These are phyloP conservation scores for Zosterops hypoxanthus DNA, from an alignment of 2,113 vertebrate genomes.

Conservation along the genomic window DNA sequence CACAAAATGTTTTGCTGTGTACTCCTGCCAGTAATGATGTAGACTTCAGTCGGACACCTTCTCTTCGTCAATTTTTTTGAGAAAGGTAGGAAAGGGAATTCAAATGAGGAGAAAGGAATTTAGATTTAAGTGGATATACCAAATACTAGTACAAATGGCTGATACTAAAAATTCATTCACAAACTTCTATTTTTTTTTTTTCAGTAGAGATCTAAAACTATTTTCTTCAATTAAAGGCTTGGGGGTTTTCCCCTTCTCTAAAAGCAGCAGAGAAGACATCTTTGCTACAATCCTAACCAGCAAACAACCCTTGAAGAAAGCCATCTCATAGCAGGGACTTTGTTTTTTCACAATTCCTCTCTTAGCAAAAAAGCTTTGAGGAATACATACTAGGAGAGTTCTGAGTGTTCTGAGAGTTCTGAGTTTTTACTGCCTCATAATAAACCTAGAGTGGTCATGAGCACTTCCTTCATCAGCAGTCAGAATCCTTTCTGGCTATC, in stretches of 20 bases:
- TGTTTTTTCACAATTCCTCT: neutral
- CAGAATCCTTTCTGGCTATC: neutral
- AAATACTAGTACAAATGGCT: neutral
- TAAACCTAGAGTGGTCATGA: neutral
- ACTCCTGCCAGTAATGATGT: neutral
- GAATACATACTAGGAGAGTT: neutral
- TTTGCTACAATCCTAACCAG: neutral
- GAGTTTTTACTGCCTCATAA: neutral
- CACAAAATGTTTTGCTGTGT: neutral
- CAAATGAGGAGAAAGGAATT: neutral
- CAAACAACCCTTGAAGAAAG: neutral
- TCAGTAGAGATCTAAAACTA: neutral
- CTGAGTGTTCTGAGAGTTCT: neutral
- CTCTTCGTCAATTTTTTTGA: neutral
- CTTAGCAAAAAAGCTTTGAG: neutral
- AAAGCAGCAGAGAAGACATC: neutral
- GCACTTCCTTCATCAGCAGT: neutral
- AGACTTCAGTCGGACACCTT: neutral
- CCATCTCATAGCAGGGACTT: neutral
- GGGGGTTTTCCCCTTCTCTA: fast-evolving
- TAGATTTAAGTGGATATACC: neutral
- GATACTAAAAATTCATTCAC: neutral
- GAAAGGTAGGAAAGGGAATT: neutral
- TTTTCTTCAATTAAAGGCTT: neutral
- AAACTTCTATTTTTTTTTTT: neutral